Percentiles rank a stretch among this genome's conserved stretches.
phyloP scores from a whole-genome alignment of 2,888 invertebrate genomes.

The Chromoteleia sp. region DNA sequence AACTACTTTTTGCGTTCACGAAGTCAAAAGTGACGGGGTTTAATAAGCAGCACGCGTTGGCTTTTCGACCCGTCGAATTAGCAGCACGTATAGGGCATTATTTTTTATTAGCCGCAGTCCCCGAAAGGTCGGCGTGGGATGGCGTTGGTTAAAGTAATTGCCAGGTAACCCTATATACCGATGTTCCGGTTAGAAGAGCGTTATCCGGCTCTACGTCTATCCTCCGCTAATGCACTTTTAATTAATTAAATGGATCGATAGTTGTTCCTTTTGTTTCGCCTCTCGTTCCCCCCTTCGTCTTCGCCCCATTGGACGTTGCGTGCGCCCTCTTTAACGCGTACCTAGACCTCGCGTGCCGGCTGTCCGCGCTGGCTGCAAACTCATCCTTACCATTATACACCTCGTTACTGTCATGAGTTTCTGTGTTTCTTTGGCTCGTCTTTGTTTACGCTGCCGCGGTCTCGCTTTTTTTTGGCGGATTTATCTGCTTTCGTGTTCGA shows the following conservation, averaged over 20 bases:
- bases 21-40: slow-evolving; percentile 31
- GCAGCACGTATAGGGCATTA: slow-evolving; percentile 61
- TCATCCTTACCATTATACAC: slow-evolving; percentile 77
- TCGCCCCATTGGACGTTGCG: slow-evolving; percentile 52
- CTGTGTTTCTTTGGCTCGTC: slow-evolving; percentile 40
- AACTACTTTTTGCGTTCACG: neutral
- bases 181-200: slow-evolving; percentile 78
- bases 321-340: slow-evolving; percentile 69
- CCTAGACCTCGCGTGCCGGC: slow-evolving; percentile 83
- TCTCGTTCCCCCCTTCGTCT: slow-evolving; percentile 43
- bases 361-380: slow-evolving; percentile 81
- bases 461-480: slow-evolving; percentile 34
- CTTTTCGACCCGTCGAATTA: slow-evolving; percentile 62
- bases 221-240: slow-evolving; percentile 84
- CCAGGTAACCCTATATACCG: slow-evolving; percentile 73
- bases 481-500: slow-evolving; percentile 49
- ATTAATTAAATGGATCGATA: slow-evolving; percentile 85
- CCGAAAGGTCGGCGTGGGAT: slow-evolving; percentile 63
- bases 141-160: slow-evolving; percentile 80
- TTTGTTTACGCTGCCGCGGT: slow-evolving; percentile 33
- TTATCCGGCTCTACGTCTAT: slow-evolving; percentile 68
- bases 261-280: slow-evolving; percentile 74
- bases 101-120: slow-evolving; percentile 68
- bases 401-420: slow-evolving; percentile 58
- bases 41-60: slow-evolving; percentile 43